Evolutionary conservation across 2,888 invertebrate genomes (phyloP).

Genomic region (Glaucopsyche alexis): DNA sequence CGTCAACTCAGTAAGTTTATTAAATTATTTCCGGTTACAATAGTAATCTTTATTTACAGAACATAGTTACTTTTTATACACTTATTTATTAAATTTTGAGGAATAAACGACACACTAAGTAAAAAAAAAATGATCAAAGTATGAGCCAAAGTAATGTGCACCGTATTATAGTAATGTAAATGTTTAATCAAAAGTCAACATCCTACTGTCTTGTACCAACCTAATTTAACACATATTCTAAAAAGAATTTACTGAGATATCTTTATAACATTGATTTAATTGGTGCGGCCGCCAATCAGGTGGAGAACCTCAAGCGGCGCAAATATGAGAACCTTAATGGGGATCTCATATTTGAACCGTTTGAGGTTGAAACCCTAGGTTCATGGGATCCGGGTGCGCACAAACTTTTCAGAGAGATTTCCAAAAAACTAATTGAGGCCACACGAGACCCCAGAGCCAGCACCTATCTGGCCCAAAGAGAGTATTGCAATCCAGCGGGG

Average conservation of each 20-base stretch:
- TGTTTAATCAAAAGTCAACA: not conserved
- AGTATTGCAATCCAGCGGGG: too few relatives aligned
- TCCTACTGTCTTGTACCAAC: not conserved
- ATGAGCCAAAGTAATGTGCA: not conserved
- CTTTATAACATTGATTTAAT: not conserved
- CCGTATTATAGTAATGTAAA: too few relatives aligned
- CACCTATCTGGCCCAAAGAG: too few relatives aligned
- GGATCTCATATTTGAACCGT: too few relatives aligned
- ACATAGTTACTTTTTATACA: not conserved
- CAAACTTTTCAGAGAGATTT: too few relatives aligned
- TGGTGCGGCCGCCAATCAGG: too few relatives aligned
- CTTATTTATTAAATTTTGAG: not conserved
- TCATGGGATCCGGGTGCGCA: too few relatives aligned
- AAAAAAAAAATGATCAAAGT: not conserved
- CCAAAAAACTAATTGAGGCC: too few relatives aligned
- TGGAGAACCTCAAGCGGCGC: too few relatives aligned
- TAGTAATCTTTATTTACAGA: not conserved
- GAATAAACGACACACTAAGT: not conserved
- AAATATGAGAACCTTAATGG: too few relatives aligned
- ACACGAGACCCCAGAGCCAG: too few relatives aligned
- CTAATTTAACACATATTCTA: not conserved
- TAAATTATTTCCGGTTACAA: not conserved
- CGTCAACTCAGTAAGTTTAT: slow-evolving; percentile 84
- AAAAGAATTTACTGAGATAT: not conserved
- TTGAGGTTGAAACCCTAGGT: too few relatives aligned